Base-by-base conservation (phyloP, 2,797 vertebrate genomes). In the Tinamus major region DNA sequence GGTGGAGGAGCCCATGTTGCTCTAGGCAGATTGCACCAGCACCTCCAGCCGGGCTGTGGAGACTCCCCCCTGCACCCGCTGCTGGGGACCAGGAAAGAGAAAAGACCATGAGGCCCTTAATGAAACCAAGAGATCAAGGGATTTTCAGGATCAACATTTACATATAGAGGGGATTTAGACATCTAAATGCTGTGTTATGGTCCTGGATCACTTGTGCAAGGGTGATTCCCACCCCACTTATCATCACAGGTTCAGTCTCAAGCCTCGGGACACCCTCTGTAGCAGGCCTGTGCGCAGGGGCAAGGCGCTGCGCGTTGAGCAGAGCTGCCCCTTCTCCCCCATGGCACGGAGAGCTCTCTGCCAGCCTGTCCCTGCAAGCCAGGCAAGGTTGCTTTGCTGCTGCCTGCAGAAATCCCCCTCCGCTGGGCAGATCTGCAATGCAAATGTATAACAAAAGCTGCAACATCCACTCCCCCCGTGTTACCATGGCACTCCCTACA, bases 401-500 rank as follows among this genome's bases (percentile, higher is more conserved):
- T 27, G 67, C 62, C 77, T 46, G 74, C 6, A 71, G 67, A 62
- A 90, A 84, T 59, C 44, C 92, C 68, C 79, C 90, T 63, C 77
- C 90, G 80, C 85, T 69, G 91, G 89, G 75, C 83, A 87, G 27
- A 92, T 88, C 87, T 85, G 93, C 89, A 75, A 79, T 85, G 85
- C 87, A 94, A 96, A 93, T 46, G 41, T 53, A 33, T 74, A 82
- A 74, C 68, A 64, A 68, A 87, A 69, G 83, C 89, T 46, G 46
- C n/a, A 84, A 31, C 74, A 61, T 29, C 79, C 85, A 91, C 77
- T 86, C 89, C 87, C 64, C 72, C 85, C 3, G 93, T 10, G 91
- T 94, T 90, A 71, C 93, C 91, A 84, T 91, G 91, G 89, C 85
- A 62, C 56, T 90, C 87, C 75, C 83, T 55, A 81, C 78, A 94